phyloP scores from a whole-genome alignment of 30 jellyfish, hydroid and myxozoan species.

The Rhopilema esculentum region DNA sequence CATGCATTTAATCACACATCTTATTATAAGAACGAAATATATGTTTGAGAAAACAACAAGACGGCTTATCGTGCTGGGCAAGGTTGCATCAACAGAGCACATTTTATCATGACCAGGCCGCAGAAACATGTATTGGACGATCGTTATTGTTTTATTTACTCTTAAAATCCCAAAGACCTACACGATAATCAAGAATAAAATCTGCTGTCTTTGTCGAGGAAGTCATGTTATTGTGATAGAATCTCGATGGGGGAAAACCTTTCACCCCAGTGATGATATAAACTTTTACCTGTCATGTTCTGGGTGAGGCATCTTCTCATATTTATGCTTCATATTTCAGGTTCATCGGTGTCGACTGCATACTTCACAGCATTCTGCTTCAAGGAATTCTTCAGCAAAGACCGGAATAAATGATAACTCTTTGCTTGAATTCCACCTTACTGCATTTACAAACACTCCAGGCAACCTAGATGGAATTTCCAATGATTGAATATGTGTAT shows the following conservation, averaged over 20 bases:
- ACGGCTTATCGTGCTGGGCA: neutral
- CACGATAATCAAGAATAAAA: too few relatives aligned
- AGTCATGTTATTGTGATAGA: too few relatives aligned
- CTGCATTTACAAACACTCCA: neutral
- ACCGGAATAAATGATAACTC: neutral
- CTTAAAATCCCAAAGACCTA: too few relatives aligned
- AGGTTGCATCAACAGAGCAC: too few relatives aligned
- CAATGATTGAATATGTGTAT: neutral
- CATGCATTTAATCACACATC: too few relatives aligned
- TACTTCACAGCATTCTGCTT: neutral
- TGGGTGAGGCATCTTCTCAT: slow-evolving; percentile 53
- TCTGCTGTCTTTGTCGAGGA: too few relatives aligned
- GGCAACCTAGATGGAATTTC: neutral
- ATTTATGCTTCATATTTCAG: slow-evolving; percentile 42
- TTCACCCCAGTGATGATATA: too few relatives aligned
- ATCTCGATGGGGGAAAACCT: too few relatives aligned
- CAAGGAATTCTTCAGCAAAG: neutral
- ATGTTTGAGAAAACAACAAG: neutral
- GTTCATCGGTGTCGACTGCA: neutral
- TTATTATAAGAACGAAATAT: neutral
- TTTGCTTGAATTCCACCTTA: neutral
- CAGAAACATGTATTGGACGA: too few relatives aligned
- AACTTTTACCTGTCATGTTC: slow-evolving; percentile 35
- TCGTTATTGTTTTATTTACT: too few relatives aligned
- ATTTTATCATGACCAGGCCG: too few relatives aligned